Evolutionary conservation across 2,888 invertebrate species (phyloP).

Genomic region (Acanthosepion lycidas): DNA sequence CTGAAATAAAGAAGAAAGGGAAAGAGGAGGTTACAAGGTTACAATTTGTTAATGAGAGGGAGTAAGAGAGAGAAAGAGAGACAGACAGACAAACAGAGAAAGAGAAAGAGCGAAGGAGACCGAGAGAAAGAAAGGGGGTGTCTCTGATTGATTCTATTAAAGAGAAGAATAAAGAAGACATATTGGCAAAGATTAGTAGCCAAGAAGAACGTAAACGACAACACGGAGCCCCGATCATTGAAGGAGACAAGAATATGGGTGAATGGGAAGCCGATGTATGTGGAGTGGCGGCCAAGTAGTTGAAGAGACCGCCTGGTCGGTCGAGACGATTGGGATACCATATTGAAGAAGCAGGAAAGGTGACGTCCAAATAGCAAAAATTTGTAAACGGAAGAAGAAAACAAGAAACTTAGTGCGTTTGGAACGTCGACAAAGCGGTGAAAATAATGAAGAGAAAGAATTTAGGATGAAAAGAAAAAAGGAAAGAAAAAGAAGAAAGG

Average conservation of each 20-base stretch:
- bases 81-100: neutral
- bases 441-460: neutral
- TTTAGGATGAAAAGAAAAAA: too few relatives aligned
- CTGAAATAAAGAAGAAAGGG: too few relatives aligned
- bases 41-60: neutral
- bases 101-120: neutral
- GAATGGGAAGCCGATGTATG: neutral
- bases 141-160: neutral
- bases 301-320: neutral
- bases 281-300: constrained; percentile 7
- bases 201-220: neutral
- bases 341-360: neutral
- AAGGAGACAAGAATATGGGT: neutral
- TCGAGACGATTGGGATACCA: neutral
- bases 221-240: neutral
- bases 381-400: neutral
- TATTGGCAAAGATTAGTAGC: neutral
- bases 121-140: neutral
- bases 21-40: too few relatives aligned
- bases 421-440: neutral
- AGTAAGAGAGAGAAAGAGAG: neutral
- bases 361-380: neutral
- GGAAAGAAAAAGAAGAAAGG: neutral
- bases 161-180: neutral
- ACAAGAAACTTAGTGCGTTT: neutral